Evolutionary conservation across 2,113 vertebrate species (phyloP).

Genomic region (Thalassoma bifasciatum): DNA sequence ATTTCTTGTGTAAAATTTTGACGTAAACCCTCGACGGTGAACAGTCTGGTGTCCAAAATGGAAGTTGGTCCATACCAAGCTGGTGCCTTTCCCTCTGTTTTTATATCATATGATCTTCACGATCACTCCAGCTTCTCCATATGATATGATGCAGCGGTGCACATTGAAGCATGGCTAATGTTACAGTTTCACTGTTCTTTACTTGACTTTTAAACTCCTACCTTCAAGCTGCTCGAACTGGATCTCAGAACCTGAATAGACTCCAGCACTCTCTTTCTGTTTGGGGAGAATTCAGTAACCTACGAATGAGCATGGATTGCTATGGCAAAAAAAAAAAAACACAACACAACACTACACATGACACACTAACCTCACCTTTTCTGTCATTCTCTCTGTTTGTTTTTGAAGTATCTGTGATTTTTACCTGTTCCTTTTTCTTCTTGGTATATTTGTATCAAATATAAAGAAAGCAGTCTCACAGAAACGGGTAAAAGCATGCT

Average conservation of each 20-base stretch:
- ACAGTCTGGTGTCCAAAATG: slow-evolving; percentile 65
- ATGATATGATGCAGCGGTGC: slow-evolving; percentile 79
- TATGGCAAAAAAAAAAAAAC: slow-evolving; percentile 52
- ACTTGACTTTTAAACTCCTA: slow-evolving; percentile 58
- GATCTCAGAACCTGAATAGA: slow-evolving; percentile 57
- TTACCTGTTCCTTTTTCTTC: slow-evolving; percentile 50
- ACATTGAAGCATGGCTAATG: slow-evolving; percentile 78
- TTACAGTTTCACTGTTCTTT: slow-evolving; percentile 67
- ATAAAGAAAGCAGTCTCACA: slow-evolving; percentile 72
- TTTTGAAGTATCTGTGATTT: slow-evolving; percentile 52
- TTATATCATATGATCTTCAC: slow-evolving; percentile 79
- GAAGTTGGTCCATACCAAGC: slow-evolving; percentile 72
- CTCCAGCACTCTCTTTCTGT: slow-evolving; percentile 57
- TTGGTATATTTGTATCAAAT: slow-evolving; percentile 59
- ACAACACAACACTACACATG: slow-evolving; percentile 32
- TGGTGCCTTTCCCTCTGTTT: slow-evolving; percentile 68
- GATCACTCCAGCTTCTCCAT: slow-evolving; percentile 65
- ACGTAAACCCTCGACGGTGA: slow-evolving; percentile 63
- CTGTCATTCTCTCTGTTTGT: slow-evolving; percentile 48
- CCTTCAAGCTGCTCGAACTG: slow-evolving; percentile 65
- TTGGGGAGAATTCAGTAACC: slow-evolving; percentile 34
- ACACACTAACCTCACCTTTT: not conserved
- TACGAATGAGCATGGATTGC: slow-evolving; percentile 69
- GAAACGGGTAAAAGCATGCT: slow-evolving; percentile 36
- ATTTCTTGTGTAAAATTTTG: slow-evolving; percentile 22